phyloP scores from a whole-genome alignment of 2,113 vertebrate genomes.

The Natator depressus region DNA sequence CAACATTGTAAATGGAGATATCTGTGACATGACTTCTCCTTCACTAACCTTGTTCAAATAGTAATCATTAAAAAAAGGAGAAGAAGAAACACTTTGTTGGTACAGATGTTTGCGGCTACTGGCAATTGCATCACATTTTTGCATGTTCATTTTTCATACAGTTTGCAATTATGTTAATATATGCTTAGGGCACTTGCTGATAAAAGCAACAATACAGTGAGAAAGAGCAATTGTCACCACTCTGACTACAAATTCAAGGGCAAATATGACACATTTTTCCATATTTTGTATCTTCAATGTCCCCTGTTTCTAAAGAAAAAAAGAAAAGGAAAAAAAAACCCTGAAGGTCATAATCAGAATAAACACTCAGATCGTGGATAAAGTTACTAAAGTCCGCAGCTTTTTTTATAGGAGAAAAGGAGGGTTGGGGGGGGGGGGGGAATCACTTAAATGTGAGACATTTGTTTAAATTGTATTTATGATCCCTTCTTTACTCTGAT shows the following conservation, averaged over 20 bases:
- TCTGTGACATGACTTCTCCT: conserved; percentile 71
- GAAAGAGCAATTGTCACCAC: conserved; percentile 69
- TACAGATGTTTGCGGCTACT: conserved; percentile 75
- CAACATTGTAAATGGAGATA: conserved; percentile 68
- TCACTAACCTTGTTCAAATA: conserved; percentile 72
- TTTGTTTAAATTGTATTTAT: neutral
- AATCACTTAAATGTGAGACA: neutral
- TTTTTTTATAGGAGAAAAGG: neutral
- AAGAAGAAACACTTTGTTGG: conserved; percentile 67
- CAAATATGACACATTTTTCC: conserved; percentile 59
- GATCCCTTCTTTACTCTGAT: neutral
- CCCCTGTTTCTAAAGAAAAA: conserved; percentile 27
- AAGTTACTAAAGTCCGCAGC: neutral
- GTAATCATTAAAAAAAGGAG: conserved; percentile 65
- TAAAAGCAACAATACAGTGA: conserved; percentile 72
- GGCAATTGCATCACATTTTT: conserved; percentile 70
- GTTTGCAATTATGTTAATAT: conserved; percentile 77
- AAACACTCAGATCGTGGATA: conserved; percentile 13
- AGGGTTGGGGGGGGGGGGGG: neutral
- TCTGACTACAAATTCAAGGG: conserved; percentile 66
- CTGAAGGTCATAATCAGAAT: conserved; percentile 34
- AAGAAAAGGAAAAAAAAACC: neutral
- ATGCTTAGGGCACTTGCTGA: conserved; percentile 75
- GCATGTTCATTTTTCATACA: conserved; percentile 70
- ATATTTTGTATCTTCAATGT: conserved; percentile 45